Evolutionary conservation across 2,113 vertebrate genomes (phyloP).

Genomic region (Paradisaea rubra): DNA sequence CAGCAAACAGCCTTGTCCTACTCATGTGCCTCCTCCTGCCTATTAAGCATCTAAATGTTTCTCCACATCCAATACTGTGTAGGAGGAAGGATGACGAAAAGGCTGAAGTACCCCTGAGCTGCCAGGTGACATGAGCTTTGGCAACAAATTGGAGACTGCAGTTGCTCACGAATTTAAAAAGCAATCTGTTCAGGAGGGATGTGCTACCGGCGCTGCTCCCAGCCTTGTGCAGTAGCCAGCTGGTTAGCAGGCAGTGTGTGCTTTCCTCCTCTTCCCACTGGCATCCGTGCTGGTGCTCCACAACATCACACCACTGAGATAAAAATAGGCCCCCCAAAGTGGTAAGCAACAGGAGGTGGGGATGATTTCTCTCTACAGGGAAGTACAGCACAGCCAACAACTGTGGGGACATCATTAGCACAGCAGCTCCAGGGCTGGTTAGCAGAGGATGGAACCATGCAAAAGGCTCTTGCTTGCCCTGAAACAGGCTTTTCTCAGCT

Average conservation of each 20-base stretch:
- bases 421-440: not conserved
- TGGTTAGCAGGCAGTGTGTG: not conserved
- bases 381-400: not conserved
- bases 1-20: not conserved
- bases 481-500: not conserved
- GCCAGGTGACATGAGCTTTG: not conserved
- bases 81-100: not conserved
- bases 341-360: not conserved
- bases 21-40: not conserved
- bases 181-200: not conserved
- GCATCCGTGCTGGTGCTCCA: not conserved
- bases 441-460: not conserved
- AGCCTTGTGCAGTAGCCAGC: not conserved
- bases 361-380: not conserved
- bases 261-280: not conserved
- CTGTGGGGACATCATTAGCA: not conserved
- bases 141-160: not conserved
- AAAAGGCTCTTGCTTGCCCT: not conserved
- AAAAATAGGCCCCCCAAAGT: not conserved
- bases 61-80: not conserved
- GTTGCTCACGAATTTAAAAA: not conserved
- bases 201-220: not conserved
- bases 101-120: not conserved
- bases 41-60: not conserved
- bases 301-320: not conserved